A percentile compares a stretch with the other conserved stretches of the same genome.
These are phyloP conservation scores for Danaus plexippus DNA, from an alignment of 1,140 invertebrate species.

Conservation along the genomic window DNA sequence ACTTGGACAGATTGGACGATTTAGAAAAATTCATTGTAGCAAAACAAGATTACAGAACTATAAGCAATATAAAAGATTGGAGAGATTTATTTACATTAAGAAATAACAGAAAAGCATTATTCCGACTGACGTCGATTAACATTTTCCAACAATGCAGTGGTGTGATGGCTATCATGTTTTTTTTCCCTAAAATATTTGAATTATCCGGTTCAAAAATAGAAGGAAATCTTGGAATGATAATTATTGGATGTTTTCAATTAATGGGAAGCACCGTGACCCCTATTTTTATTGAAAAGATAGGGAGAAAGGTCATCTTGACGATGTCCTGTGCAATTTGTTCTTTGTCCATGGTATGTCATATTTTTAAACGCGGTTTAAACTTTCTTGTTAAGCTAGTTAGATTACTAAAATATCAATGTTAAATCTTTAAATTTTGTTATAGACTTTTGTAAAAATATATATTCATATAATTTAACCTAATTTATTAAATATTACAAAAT, in stretches of 20 bases:
- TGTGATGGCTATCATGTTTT: constrained; percentile 67
- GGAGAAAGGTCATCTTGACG: constrained; percentile 63
- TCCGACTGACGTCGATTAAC: constrained; percentile 15
- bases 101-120: constrained; percentile 25
- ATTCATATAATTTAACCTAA: too few species aligned
- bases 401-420: too few species aligned
- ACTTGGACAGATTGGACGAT: constrained; percentile 24
- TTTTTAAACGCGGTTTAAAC: too few species aligned
- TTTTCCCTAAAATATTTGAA: constrained; percentile 59
- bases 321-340: constrained; percentile 31
- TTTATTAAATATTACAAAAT: too few species aligned
- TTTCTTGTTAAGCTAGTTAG: too few species aligned
- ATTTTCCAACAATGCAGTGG: constrained; percentile 52
- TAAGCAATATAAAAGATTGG: constrained; percentile 13
- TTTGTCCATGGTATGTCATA: constrained; percentile 24
- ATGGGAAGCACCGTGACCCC: constrained; percentile 34
- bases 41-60: constrained; percentile 17
- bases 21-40: constrained; percentile 14
- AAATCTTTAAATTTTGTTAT: too few species aligned
- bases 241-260: constrained; percentile 59
- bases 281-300: constrained; percentile 66
- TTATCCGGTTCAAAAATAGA: constrained; percentile 25
- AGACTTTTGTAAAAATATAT: too few species aligned
- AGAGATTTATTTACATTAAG: constrained; percentile 24
- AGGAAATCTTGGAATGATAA: constrained; percentile 21